Base-by-base conservation (phyloP, 2,797 vertebrate genomes). In the Neoniphon sammara region DNA sequence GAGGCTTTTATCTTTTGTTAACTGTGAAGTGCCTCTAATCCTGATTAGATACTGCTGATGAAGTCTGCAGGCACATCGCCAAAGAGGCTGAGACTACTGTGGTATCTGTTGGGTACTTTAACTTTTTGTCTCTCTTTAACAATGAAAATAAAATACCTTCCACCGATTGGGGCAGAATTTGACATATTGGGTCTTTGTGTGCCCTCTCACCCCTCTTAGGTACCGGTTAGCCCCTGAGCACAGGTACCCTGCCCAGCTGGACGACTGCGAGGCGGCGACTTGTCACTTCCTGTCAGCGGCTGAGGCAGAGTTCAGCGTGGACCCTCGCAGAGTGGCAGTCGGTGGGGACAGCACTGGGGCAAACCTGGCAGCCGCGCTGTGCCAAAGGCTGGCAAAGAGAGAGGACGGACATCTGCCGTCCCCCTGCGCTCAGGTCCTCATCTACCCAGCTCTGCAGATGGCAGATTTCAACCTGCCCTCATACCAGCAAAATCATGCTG, bases 391-490 rank as follows among this genome's bases (percentile, higher is more conserved):
- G 85, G 84, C 84, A 2, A 78, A 92, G 42, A 57, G 56, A 61
- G 86, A 85, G 75, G 78, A 70, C 18, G 59, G 79, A 70, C 91
- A 95, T 72, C 89, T 96, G 87, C 94, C 93, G 3, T 92, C 85
- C 83, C 93, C 95, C 79, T 92, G 94, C 20, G 96, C 96, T 53
- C 95, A 97, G 85, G 84, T 97, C 68, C 89, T 97, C 39, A 88
- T 97, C 87, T 96, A 96, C 46, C 92, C 95, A 0, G 66, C 57
- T 1, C 83, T 96, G 60, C 96, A 97, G 84, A 77, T 63, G 73
- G 54, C 94, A 49, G 89, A 97, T 75, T 95, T 96, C n/a, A 88
- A 93, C 88, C 83, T 95, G 83, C 97, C 96, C 61, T 97, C 96
- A 18, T 94, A 95, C 59, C 93, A 94, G 88, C 94, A 96, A 85